phyloP scores from a whole-genome alignment of 2,113 vertebrate species.

The Athene noctua region DNA sequence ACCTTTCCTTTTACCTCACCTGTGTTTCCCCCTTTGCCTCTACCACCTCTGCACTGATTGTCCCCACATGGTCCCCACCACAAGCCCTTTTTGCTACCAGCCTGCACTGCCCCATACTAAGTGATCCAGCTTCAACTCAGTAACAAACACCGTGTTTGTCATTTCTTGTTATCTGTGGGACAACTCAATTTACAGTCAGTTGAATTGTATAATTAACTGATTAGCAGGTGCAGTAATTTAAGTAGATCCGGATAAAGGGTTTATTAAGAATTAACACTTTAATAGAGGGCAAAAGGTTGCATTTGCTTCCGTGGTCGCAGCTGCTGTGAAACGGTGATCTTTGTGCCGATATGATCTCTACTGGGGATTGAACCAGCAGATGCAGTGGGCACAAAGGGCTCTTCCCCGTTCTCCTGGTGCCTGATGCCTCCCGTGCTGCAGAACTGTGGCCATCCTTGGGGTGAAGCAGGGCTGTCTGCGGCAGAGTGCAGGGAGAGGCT shows the following conservation, averaged over 20 bases:
- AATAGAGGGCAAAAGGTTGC: background rate
- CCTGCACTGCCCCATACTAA: background rate
- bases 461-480: background rate
- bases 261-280: background rate
- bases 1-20: background rate
- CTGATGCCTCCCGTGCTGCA: too few relatives aligned
- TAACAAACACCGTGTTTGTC: background rate
- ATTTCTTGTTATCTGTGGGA: fast-evolving
- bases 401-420: background rate
- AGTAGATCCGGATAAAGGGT: fast-evolving
- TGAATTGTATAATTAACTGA: background rate
- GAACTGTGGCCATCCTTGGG: background rate
- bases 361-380: too few relatives aligned
- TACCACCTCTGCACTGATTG: background rate
- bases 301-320: background rate
- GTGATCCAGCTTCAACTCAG: background rate
- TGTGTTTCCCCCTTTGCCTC: background rate
- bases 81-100: background rate
- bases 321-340: background rate
- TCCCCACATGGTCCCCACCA: background rate
- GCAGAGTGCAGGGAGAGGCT: background rate
- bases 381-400: background rate
- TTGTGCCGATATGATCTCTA: fast-evolving
- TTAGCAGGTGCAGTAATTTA: background rate
- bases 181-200: background rate